These are phyloP conservation scores for Thaumetopoea pityocampa DNA, from an alignment of 1,140 invertebrate genomes.

Conservation along the genomic window DNA sequence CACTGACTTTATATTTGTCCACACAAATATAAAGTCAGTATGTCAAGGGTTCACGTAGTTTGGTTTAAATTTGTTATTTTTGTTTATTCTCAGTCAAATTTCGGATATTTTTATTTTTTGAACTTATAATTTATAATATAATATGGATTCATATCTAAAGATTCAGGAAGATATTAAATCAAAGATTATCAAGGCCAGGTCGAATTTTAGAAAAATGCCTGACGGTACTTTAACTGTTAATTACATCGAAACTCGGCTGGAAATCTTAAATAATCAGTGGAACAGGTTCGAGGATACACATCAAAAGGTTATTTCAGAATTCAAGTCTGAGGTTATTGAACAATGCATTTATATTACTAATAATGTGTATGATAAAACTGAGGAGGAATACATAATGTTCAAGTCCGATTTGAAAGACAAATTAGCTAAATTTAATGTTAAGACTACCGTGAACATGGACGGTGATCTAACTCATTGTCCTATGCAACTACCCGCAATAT, in stretches of 20 bases:
- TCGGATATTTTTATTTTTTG: too few species aligned
- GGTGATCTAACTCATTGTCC: too few species aligned
- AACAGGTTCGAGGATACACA: background rate
- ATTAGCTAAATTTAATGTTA: background rate
- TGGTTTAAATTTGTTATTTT: too few species aligned
- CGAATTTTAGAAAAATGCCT: background rate
- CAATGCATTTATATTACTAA: background rate
- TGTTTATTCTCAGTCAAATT: too few species aligned
- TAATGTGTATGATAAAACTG: background rate
- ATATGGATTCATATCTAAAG: too few species aligned
- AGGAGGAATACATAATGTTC: background rate
- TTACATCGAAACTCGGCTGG: background rate
- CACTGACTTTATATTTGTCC: too few species aligned
- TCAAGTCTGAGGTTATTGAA: background rate
- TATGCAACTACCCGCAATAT: slow-evolving; percentile 2
- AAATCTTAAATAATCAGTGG: background rate
- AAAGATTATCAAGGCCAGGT: too few species aligned
- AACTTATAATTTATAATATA: too few species aligned
- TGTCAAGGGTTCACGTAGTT: too few species aligned
- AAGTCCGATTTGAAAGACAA: background rate
- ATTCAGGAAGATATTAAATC: too few species aligned
- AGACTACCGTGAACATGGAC: too few species aligned
- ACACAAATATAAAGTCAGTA: too few species aligned
- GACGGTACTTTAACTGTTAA: background rate
- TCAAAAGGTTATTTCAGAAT: background rate